Evolutionary conservation across 2,888 invertebrate genomes (phyloP).

Genomic region (Lasius fuliginosus): DNA sequence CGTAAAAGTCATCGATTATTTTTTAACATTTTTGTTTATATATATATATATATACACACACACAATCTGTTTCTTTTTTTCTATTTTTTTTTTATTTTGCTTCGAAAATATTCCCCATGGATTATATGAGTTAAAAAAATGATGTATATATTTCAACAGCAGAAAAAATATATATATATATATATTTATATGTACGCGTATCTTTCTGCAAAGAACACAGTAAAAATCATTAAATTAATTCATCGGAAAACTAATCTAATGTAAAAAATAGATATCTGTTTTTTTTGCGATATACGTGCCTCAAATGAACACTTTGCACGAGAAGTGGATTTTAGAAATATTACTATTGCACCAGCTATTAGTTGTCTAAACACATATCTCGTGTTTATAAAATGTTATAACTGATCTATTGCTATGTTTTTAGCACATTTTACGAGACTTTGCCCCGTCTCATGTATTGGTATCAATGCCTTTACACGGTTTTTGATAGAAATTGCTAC

Average conservation of each 20-base stretch:
- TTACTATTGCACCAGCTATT: slow-evolving; percentile 67
- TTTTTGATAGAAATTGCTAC: slow-evolving; percentile 20
- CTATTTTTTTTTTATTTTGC: slow-evolving; percentile 23
- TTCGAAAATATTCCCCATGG: slow-evolving; percentile 53
- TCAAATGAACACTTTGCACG: slow-evolving; percentile 70
- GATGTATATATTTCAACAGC: slow-evolving; percentile 46
- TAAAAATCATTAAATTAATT: slow-evolving; percentile 65
- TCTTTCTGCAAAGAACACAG: slow-evolving; percentile 25
- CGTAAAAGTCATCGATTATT: slow-evolving; percentile 66
- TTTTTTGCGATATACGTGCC: slow-evolving; percentile 68
- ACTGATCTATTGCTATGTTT: slow-evolving; percentile 78
- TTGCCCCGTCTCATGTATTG: background rate
- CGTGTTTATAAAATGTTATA: slow-evolving; percentile 77
- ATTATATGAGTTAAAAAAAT: slow-evolving; percentile 52
- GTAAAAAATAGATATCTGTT: slow-evolving; percentile 73
- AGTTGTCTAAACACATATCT: slow-evolving; percentile 66
- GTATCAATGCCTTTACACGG: background rate
- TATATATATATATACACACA: slow-evolving; percentile 3
- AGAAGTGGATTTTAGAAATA: slow-evolving; percentile 63
- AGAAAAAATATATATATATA: slow-evolving; percentile 31
- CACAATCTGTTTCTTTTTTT: slow-evolving; percentile 50
- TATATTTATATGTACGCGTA: slow-evolving; percentile 18
- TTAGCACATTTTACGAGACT: slow-evolving; percentile 60
- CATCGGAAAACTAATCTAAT: slow-evolving; percentile 74
- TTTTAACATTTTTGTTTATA: slow-evolving; percentile 57